Evolutionary conservation across 1,140 invertebrate genomes (phyloP).

Genomic region (Heliconius hewitsoni): DNA sequence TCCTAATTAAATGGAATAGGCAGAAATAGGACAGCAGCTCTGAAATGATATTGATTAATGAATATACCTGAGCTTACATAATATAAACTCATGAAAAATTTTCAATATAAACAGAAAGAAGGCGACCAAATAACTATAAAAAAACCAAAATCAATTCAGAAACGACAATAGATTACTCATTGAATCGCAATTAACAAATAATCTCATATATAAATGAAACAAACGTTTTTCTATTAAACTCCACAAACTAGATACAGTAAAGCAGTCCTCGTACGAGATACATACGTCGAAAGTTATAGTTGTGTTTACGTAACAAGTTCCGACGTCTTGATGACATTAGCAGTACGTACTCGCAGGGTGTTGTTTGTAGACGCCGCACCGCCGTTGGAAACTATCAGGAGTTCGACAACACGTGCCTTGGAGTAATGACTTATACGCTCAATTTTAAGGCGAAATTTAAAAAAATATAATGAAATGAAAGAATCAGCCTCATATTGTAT

Average conservation of each 20-base stretch:
- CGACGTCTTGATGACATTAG: conserved; percentile 19
- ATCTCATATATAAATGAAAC: neutral
- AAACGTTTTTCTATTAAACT: neutral
- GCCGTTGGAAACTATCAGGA: neutral
- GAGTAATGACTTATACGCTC: neutral
- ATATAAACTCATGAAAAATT: too few relatives aligned
- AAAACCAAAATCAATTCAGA: too few relatives aligned
- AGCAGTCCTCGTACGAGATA: conserved; percentile 17
- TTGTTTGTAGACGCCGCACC: neutral
- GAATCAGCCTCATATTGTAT: too few relatives aligned
- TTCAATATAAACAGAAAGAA: too few relatives aligned
- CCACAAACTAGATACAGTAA: neutral
- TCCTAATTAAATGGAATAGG: too few relatives aligned
- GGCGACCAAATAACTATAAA: too few relatives aligned
- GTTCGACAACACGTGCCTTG: neutral
- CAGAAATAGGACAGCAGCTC: too few relatives aligned
- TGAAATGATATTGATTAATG: too few relatives aligned
- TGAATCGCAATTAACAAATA: neutral
- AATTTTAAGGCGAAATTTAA: neutral
- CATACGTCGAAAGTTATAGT: conserved; percentile 30
- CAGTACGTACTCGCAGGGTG: neutral
- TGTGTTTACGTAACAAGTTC: conserved; percentile 24
- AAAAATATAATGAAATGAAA: too few relatives aligned
- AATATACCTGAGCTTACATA: too few relatives aligned
- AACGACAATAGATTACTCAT: neutral